These are phyloP conservation scores for Pachyrhynchus sulphureomaculatus DNA, from an alignment of 1,140 invertebrate species.

Conservation along the genomic window DNA sequence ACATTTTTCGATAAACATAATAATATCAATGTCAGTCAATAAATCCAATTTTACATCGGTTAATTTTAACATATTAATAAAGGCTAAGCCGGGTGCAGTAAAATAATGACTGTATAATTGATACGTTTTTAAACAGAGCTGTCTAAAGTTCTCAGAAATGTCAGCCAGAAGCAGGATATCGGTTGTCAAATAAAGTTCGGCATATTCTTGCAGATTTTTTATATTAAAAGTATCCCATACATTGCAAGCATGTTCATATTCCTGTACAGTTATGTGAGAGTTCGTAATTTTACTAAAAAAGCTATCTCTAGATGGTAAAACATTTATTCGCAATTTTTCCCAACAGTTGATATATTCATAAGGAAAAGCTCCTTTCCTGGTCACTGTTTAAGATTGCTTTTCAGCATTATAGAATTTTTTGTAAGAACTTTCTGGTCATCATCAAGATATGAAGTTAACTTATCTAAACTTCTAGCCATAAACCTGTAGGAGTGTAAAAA, in stretches of 20 bases:
- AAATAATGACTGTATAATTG: too few species aligned
- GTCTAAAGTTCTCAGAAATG: constrained; percentile 52
- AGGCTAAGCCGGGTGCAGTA: too few species aligned
- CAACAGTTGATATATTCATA: constrained; percentile 42
- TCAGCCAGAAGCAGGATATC: constrained; percentile 52
- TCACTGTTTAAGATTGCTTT: constrained; percentile 38
- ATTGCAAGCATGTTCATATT: constrained; percentile 41
- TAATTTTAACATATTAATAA: too few species aligned
- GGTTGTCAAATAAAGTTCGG: constrained; percentile 51
- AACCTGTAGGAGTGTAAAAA: constrained; percentile 31
- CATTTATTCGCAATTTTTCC: neutral
- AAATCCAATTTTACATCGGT: too few species aligned
- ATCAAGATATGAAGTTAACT: constrained; percentile 27
- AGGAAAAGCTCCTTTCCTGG: constrained; percentile 44
- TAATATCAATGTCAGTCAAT: too few species aligned
- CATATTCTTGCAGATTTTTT: constrained; percentile 49
- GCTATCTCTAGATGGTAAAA: constrained; percentile 16
- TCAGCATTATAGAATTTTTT: too few species aligned
- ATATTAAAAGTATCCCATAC: constrained; percentile 53
- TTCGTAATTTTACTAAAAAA: constrained; percentile 49
- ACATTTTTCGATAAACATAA: too few species aligned
- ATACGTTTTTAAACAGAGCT: constrained; percentile 41
- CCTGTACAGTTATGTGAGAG: constrained; percentile 44
- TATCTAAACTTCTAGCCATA: constrained; percentile 25
- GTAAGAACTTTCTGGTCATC: too few species aligned